Evolutionary conservation across 2,797 vertebrate genomes (phyloP).

Genomic region (Clamator glandarius): DNA sequence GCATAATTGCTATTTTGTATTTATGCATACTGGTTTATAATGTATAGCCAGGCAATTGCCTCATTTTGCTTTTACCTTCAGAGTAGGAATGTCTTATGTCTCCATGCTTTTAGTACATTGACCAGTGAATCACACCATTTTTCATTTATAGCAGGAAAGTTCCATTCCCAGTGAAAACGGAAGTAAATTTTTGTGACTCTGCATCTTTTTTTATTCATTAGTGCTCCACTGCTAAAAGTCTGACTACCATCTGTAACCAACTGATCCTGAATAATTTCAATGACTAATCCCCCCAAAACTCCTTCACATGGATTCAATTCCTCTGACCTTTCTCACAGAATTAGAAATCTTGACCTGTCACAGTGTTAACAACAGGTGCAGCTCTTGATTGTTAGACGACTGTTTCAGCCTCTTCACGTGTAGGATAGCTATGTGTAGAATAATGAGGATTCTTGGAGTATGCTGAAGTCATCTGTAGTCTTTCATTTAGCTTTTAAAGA

Average conservation of each 20-base stretch:
- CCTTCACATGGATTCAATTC: background rate
- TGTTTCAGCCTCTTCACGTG: background rate
- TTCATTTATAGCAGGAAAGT: background rate
- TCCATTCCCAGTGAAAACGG: background rate
- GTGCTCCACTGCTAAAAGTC: background rate
- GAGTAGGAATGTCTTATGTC: background rate
- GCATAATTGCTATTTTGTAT: background rate
- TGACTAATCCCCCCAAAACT: background rate
- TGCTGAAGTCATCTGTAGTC: background rate
- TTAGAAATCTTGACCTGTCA: background rate
- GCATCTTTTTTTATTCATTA: background rate
- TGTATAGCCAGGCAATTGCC: background rate
- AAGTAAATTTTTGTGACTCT: background rate
- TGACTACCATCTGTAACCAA: slow-evolving; percentile 24
- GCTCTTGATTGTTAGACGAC: background rate
- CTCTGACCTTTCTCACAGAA: background rate
- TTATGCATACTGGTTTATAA: background rate
- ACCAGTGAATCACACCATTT: background rate
- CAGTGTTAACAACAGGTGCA: background rate
- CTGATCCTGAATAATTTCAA: slow-evolving; percentile 17
- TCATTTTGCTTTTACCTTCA: background rate
- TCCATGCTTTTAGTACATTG: background rate
- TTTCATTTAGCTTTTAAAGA: background rate
- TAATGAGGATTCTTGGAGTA: background rate
- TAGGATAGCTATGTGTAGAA: background rate